A percentile compares a stretch with the other conserved stretches of the same genome.
Conservation (phyloP, 2,797 vertebrate genomes). For the Chromobotia macracanthus region DNA sequence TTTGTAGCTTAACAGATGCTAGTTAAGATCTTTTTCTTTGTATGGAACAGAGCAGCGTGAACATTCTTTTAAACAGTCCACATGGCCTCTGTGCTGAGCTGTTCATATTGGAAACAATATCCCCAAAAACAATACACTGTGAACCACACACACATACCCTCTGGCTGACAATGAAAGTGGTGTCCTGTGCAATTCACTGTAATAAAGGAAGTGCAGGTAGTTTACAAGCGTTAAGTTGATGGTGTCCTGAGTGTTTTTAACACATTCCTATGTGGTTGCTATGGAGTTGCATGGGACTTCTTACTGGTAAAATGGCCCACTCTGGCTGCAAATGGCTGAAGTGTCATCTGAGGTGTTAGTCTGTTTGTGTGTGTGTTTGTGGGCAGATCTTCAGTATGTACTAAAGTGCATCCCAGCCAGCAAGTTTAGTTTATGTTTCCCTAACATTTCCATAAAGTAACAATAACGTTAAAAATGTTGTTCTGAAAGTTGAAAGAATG, state of each 20-base stretch:
- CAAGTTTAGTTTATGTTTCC: too few relatives aligned
- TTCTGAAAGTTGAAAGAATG: too few relatives aligned
- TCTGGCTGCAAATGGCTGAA: not conserved
- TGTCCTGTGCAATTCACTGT: constrained; percentile 3
- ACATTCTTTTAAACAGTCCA: not conserved
- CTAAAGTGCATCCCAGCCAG: not conserved
- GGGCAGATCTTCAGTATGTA: not conserved
- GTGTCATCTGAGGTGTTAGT: not conserved
- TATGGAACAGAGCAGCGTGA: not conserved
- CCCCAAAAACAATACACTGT: constrained; percentile 15
- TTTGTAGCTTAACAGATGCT: not conserved
- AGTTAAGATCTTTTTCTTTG: not conserved
- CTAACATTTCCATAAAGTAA: too few relatives aligned
- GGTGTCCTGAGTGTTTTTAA: not conserved
- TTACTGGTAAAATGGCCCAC: too few relatives aligned
- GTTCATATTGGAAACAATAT: constrained; percentile 6
- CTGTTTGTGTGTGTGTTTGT: not conserved
- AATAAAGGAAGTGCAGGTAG: constrained; percentile 2
- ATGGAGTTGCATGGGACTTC: not conserved
- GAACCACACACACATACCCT: constrained; percentile 46
- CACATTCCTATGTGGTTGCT: not conserved
- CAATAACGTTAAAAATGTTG: too few relatives aligned
- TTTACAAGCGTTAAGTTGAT: constrained; percentile 15
- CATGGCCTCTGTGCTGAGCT: not conserved
- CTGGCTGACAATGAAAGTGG: constrained; percentile 45